Evolutionary conservation across 2,888 invertebrate genomes (phyloP), one percentile per base, ranked within the genome.

Genomic region (Tetanocera ferruginea): DNA sequence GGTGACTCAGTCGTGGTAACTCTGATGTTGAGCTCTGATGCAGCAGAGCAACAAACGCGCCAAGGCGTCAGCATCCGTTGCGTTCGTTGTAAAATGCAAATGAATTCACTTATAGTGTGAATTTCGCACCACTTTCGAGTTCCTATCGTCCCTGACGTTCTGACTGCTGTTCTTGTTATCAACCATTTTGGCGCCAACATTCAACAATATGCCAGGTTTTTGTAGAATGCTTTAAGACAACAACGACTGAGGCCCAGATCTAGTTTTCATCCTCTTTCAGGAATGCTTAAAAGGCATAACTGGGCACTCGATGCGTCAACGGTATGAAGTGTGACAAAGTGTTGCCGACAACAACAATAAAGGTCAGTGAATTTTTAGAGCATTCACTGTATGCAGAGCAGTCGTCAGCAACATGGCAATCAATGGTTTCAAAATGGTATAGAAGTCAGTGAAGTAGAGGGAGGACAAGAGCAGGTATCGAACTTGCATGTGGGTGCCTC

Each of bases 21-120:
- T 11, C 11, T 43, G 43, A 14, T n/a, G n/a, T n/a, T 43, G 43
- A 43, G 43, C 43, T 43, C 43, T 43, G 43, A 43, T 43, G 43
- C 43, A 43, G 43, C 43, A 43, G 2, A 43, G n/a, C n/a, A n/a
- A n/a, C n/a, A n/a, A n/a, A n/a, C n/a, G n/a, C 43, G 4, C 43
- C 43, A 6, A 43, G 43, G 43, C 43, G 43, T 43, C 43, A 43
- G 43, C 43, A 43, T 43, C 11, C 43, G 43, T 43, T 64, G 25
- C 37, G 34, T 60, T 23, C 23, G 60, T 43, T 57, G 49, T n/a
- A 62, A 77, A 71, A 79, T 79, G 79, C 76, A 79, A 79, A 79
- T 79, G 79, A 77, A 77, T 79, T 73, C 79, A 74, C 70, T 76
- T 76, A 57, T 79, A 70, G 72, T 62, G 23, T 55, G 69, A 74